Evolutionary conservation across 2,888 invertebrate genomes (phyloP), one percentile per base, ranked within the genome.

Genomic region (Bombylius major): DNA sequence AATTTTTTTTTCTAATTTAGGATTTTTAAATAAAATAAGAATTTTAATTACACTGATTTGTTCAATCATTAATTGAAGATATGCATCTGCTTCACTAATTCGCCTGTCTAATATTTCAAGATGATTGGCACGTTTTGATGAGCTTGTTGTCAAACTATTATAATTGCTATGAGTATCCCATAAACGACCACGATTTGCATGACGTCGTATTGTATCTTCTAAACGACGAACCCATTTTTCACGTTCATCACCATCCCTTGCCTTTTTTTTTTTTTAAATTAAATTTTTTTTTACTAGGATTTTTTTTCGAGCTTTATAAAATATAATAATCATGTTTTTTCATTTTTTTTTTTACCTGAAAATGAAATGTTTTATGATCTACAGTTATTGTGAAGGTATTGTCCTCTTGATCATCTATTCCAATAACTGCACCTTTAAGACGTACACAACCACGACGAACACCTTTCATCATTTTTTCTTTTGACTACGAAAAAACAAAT

Each of bases 381-480:
- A 97, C 97, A 6, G 96, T 97, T 67, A 99, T 94, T 51, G 98
- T 99, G 77, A 99, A 99, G 6, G 97, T 97, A 69, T 96, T 94
- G 75, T 99, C 98, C 73, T 98, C 97, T 74, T 97, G 97, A 71
- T 97, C 96, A 70, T 99, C 98, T 65, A 99, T 99, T 51, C 99
- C 99, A 68, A 99, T 92, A 48, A 98, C 88, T 2, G 99, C 98
- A 51, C 95, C 96, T 75, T 94, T 87, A 48, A 99, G 79, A n/a
- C 97, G 81, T 42, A 99, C 97, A 77, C 98, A 98, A 54, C 99
- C 98, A 61, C 98, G 82, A 58, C 97, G 80, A 44, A 96, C 94
- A 13, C 98, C 97, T 60, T 95, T 84, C 75, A 94, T 91, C 97
- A 99, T 98, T 75, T 98, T 97, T 71, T 98, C 97, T 75, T 95